phyloP scores from a whole-genome alignment of 2,113 vertebrate genomes.

The Catharus fuscescens region DNA sequence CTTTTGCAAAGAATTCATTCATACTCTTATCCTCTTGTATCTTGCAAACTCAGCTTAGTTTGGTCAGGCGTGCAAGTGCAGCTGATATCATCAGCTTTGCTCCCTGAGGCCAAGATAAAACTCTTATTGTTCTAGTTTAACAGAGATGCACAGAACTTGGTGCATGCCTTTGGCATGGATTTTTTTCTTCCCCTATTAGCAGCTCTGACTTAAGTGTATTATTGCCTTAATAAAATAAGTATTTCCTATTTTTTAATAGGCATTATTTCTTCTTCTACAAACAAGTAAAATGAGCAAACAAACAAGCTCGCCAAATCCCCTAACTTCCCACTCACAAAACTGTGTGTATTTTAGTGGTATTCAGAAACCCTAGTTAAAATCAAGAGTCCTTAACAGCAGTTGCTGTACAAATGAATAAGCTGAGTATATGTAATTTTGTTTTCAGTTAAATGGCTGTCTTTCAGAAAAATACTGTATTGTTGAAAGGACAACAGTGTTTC shows the following conservation, averaged over 20 bases:
- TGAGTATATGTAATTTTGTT: neutral
- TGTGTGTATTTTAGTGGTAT: neutral
- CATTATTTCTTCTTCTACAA: neutral
- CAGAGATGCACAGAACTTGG: neutral
- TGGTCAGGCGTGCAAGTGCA: neutral
- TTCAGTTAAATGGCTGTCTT: neutral
- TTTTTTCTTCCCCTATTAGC: neutral
- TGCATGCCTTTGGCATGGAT: neutral
- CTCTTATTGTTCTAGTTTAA: neutral
- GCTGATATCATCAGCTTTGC: neutral
- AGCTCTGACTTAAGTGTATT: neutral
- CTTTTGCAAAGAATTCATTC: slow-evolving; percentile 9
- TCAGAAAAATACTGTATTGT: neutral
- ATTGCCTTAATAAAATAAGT: neutral
- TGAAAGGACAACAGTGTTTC: neutral
- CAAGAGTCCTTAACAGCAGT: neutral
- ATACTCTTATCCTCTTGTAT: neutral
- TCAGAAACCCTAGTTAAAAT: neutral
- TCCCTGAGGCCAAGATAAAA: slow-evolving; percentile 1
- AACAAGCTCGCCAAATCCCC: neutral
- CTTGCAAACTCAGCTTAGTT: slow-evolving; percentile 37
- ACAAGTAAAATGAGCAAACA: neutral
- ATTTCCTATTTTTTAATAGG: neutral
- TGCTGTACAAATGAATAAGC: neutral
- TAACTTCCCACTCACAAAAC: neutral